Base-by-base conservation (phyloP, 2,113 vertebrate genomes). In the Zosterops hypoxanthus region DNA sequence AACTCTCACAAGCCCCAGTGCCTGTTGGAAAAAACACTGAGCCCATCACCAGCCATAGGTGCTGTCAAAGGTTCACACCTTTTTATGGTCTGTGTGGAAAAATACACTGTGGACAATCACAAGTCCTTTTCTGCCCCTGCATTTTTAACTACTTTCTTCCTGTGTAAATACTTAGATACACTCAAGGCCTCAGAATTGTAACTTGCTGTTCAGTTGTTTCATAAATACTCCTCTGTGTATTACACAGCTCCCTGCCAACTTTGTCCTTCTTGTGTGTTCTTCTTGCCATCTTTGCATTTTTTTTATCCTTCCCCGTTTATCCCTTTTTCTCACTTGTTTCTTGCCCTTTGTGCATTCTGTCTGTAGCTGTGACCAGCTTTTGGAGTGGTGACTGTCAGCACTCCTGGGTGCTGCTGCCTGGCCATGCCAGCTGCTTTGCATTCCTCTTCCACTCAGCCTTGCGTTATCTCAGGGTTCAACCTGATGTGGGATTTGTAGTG, bases 161-260 rank as follows among this genome's bases (percentile, higher is more conserved):
- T n/a, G 11, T 57, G 17, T 36, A 61, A 75, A 36, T 41, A n/a
- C 28, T 33, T 70, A 4, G 33, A 34, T 55, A 21, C 1, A 11
- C 9, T 36, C 23, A 41, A 56, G 52, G 17, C 69, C 33, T 53
- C 17, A 59, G 68, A 42, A 50, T 41, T 71, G 0, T n/a, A 24
- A 52, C 41, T n/a, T 31, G 63, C 36, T 81, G 14, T 81, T 57
- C 2, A 12, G 1, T 63, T 66, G 39, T 81, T 88, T 68, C 4
- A 1, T 47, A 55, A 65, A 57, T 50, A n/a, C 7, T 41, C 26
- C 22, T 49, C 2, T 0, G 0, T 34, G 18, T 56, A 9, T 76
- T 52, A 0, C 11, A 29, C 29, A 57, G 16, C 46, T 71, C 52
- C 26, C 28, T 88, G 46, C 36, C 20, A 52, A 0, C 63, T 36